Evolutionary conservation across 2,113 vertebrate species (phyloP).

Genomic region (Herpailurus yagouaroundi): DNA sequence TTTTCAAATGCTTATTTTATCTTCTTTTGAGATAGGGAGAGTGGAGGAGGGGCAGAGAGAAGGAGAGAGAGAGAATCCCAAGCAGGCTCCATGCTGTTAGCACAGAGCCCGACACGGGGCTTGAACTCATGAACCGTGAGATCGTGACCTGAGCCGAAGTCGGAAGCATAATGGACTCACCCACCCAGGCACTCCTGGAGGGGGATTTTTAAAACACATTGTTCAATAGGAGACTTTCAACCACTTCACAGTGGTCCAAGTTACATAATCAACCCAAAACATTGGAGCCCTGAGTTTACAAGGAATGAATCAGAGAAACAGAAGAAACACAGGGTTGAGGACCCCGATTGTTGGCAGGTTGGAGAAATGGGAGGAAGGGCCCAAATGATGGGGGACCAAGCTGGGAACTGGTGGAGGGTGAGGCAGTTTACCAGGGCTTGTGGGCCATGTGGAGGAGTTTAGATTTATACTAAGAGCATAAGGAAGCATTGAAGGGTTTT

Average conservation of each 20-base stretch:
- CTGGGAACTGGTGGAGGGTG: rapidly evolving
- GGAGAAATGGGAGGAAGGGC: background rate
- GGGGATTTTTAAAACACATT: no score
- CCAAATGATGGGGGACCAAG: background rate
- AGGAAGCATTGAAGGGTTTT: background rate
- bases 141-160: no score
- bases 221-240: background rate
- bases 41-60: no score
- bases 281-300: no score
- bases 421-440: background rate
- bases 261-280: background rate
- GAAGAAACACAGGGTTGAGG: background rate
- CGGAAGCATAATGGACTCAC: no score
- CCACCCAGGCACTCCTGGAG: no score
- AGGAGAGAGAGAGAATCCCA: no score
- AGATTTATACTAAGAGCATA: background rate
- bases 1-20: no score
- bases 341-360: rapidly evolving
- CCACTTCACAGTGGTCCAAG: background rate
- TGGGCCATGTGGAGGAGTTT: background rate
- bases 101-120: no score
- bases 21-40: no score
- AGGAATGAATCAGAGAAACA: background rate
- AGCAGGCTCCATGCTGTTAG: no score
- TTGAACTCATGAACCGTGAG: no score